These are phyloP conservation scores for Podarcis raffonei DNA, from an alignment of 2,113 vertebrate genomes.

Conservation along the genomic window DNA sequence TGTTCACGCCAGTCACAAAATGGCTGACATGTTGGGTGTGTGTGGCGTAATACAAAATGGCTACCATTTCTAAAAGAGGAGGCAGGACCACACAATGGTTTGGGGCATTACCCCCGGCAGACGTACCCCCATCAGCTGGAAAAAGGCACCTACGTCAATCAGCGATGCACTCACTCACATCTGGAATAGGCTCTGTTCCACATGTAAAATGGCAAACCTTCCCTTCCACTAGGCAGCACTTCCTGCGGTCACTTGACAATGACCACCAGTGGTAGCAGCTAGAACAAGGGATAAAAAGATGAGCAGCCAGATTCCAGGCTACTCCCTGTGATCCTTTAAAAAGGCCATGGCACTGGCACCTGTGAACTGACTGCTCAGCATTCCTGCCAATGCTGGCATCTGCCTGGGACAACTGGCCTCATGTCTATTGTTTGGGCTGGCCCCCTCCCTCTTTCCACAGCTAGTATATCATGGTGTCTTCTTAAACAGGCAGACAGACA, in stretches of 20 bases:
- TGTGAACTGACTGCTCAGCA: background rate
- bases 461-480: no score
- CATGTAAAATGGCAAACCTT: background rate
- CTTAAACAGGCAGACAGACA: background rate
- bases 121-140: background rate
- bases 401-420: background rate
- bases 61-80: no score
- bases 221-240: background rate
- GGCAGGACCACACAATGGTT: no score
- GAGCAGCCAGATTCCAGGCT: background rate
- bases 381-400: background rate
- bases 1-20: no score
- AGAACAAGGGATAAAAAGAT: background rate
- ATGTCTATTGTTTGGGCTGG: background rate
- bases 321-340: background rate
- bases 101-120: no score
- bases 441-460: background rate
- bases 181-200: background rate
- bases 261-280: background rate
- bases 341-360: background rate
- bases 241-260: background rate
- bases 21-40: no score
- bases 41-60: no score
- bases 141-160: background rate
- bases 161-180: background rate